phyloP scores from a whole-genome alignment of 2,113 vertebrate species.

The Sphyrna mokarran region DNA sequence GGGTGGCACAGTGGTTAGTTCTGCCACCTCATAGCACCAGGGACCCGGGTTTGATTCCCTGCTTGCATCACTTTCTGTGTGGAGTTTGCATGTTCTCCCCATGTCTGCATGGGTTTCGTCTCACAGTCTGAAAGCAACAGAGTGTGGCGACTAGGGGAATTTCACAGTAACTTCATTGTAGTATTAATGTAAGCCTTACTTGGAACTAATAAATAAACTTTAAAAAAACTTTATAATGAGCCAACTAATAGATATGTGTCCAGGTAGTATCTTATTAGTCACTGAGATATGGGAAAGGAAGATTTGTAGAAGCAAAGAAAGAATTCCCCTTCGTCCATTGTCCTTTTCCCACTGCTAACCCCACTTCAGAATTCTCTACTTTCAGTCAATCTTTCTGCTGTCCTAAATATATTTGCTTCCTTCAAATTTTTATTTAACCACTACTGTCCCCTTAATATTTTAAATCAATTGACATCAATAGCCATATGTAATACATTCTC shows the following conservation, averaged over 20 bases:
- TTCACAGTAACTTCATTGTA: no score
- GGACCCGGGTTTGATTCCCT: no score
- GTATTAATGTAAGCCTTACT: no score
- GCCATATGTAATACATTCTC: background rate
- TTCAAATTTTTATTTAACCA: background rate
- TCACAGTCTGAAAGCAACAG: no score
- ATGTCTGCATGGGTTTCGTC: no score
- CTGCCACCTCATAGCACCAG: no score
- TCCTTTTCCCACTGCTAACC: background rate
- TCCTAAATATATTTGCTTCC: background rate
- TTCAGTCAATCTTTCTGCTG: background rate
- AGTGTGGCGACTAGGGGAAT: no score
- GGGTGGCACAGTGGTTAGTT: no score
- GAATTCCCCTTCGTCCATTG: background rate
- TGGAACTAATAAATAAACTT: no score
- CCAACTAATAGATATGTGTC: background rate
- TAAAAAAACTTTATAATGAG: no score
- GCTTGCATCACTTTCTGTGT: no score
- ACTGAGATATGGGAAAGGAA: background rate
- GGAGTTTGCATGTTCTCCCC: no score
- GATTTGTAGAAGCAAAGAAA: background rate
- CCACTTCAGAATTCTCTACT: background rate
- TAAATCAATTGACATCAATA: background rate
- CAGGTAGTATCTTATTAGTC: background rate
- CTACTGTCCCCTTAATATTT: background rate